phyloP scores from a whole-genome alignment of 2,797 vertebrate genomes.

The Peromyscus melanophrys region DNA sequence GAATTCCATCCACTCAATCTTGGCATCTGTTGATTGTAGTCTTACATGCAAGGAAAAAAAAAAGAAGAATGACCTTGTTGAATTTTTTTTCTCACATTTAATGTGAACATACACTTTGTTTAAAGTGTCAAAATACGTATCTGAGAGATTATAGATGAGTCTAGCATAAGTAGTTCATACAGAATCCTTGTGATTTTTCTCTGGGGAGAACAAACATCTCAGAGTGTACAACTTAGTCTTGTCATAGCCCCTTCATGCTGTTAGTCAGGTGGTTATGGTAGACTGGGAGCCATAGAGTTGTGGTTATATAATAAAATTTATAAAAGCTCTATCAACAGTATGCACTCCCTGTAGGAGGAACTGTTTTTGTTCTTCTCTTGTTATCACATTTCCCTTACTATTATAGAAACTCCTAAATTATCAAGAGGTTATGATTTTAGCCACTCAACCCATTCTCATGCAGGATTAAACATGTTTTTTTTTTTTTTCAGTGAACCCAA shows the following conservation, averaged over 20 bases:
- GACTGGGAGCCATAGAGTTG: background rate
- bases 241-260: background rate
- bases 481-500: background rate
- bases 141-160: constrained; percentile 35
- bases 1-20: background rate
- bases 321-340: background rate
- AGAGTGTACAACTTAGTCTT: constrained; percentile 19
- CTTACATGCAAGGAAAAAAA: background rate
- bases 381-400: background rate
- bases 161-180: background rate
- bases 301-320: constrained; percentile 63
- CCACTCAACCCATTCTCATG: background rate
- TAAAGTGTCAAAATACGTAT: constrained; percentile 15
- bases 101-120: constrained; percentile 31
- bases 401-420: constrained; percentile 19
- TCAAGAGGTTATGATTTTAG: background rate
- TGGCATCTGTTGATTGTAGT: background rate
- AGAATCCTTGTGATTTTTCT: background rate
- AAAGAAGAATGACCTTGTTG: background rate
- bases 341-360: background rate
- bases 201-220: constrained; percentile 4
- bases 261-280: background rate
- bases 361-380: background rate
- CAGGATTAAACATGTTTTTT: background rate
- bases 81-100: constrained; percentile 17